Evolutionary conservation across 2,888 invertebrate species (phyloP).

Genomic region (Dryadula phaetusa): DNA sequence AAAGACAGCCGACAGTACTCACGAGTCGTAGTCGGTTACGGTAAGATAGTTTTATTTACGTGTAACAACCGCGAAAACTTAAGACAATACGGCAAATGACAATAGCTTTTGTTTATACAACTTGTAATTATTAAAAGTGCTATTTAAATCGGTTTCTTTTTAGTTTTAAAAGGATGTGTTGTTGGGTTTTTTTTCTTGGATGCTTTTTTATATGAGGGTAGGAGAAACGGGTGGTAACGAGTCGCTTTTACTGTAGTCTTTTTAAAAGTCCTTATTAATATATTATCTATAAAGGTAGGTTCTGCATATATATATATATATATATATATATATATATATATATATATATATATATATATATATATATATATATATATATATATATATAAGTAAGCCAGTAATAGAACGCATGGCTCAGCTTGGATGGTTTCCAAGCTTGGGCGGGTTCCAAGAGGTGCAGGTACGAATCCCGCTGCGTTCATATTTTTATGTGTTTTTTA

Average conservation of each 20-base stretch:
- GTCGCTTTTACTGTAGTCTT: neutral
- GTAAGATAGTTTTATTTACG: constrained; percentile 45
- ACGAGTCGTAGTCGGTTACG: constrained; percentile 18
- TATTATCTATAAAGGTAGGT: too few species aligned
- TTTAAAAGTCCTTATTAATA: neutral
- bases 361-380: too few species aligned
- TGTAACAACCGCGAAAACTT: constrained; percentile 48
- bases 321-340: too few species aligned
- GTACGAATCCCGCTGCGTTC: too few species aligned
- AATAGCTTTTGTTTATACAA: constrained; percentile 45
- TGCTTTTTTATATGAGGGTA: constrained; percentile 22
- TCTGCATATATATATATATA: too few species aligned
- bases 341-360: too few species aligned
- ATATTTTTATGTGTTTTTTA: too few species aligned
- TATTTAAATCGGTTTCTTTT: constrained; percentile 45
- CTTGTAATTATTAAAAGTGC: constrained; percentile 47
- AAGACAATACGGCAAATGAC: constrained; percentile 46
- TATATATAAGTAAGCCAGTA: too few species aligned
- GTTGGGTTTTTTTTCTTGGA: constrained; percentile 29
- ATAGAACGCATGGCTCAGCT: too few species aligned
- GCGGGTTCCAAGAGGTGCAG: too few species aligned
- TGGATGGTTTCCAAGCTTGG: too few species aligned
- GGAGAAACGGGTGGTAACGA: neutral
- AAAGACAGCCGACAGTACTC: constrained; percentile 21
- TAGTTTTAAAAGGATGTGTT: constrained; percentile 39